Evolutionary conservation across 2,888 invertebrate species (phyloP).

Genomic region (Heliconius ethilla): DNA sequence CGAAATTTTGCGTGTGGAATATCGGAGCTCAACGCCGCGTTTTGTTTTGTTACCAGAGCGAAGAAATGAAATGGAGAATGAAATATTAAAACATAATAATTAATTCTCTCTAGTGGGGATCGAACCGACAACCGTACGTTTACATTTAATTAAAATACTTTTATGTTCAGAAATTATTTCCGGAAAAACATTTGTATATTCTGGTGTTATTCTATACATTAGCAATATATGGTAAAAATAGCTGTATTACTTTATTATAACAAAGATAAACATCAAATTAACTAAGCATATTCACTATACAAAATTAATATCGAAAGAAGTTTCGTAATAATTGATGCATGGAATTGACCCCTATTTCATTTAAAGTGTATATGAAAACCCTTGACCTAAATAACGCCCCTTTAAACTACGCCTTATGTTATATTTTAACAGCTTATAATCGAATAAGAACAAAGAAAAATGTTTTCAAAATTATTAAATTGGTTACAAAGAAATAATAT

Average conservation of each 20-base stretch:
- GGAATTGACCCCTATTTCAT: constrained; percentile 26
- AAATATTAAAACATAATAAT: too few relatives aligned
- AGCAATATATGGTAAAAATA: too few relatives aligned
- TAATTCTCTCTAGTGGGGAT: too few relatives aligned
- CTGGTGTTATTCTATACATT: too few relatives aligned
- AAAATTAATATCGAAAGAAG: constrained; percentile 6
- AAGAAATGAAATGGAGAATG: too few relatives aligned
- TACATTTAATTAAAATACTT: too few relatives aligned
- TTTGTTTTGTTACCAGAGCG: too few relatives aligned
- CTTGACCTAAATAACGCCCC: constrained; percentile 26
- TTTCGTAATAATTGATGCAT: constrained; percentile 28
- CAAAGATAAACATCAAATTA: constrained; percentile 10
- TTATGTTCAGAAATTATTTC: too few relatives aligned
- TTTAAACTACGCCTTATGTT: constrained; percentile 21
- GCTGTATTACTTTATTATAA: background rate
- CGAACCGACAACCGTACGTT: too few relatives aligned
- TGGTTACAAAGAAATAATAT: background rate
- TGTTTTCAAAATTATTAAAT: background rate
- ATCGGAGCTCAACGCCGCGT: too few relatives aligned
- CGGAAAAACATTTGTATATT: too few relatives aligned
- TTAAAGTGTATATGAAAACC: constrained; percentile 17
- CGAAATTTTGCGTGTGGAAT: too few relatives aligned
- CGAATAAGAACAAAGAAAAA: constrained; percentile 24
- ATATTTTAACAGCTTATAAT: constrained; percentile 17
- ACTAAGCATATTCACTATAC: constrained; percentile 2